Conservation (phyloP, 2,113 vertebrate genomes). For the Corvus moneduloides region DNA sequence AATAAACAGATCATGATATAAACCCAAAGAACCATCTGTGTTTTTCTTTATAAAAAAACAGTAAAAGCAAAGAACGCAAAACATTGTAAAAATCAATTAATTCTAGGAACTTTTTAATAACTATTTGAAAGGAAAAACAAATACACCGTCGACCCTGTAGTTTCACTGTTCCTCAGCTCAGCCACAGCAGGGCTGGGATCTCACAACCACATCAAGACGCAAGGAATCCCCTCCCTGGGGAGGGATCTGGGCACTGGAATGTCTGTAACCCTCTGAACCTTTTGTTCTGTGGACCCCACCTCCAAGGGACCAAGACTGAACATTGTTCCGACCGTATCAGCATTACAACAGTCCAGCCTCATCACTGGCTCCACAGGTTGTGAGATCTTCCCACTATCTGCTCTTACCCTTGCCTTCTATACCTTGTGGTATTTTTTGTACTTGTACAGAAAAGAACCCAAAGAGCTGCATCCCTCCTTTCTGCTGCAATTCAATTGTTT, state of each 20-base stretch:
- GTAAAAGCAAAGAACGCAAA: background rate
- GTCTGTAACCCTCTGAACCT: background rate
- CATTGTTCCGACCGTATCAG: accelerated
- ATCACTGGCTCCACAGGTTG: background rate
- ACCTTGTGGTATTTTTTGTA: background rate
- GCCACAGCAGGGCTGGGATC: background rate
- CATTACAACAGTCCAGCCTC: background rate
- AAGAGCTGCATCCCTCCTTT: background rate
- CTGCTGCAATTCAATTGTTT: background rate
- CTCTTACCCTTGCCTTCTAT: background rate
- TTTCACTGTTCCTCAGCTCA: background rate
- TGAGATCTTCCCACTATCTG: background rate
- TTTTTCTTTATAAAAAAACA: background rate
- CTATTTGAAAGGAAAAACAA: background rate
- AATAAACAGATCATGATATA: background rate
- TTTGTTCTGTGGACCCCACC: background rate
- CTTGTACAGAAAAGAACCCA: background rate
- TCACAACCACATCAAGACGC: background rate
- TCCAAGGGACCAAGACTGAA: background rate
- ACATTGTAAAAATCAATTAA: background rate
- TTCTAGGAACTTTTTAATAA: background rate
- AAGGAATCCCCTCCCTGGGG: background rate
- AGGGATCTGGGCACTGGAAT: background rate
- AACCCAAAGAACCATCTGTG: background rate
- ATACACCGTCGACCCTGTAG: background rate